Base-by-base conservation (phyloP, 2,113 vertebrate genomes). In the Buteo buteo region DNA sequence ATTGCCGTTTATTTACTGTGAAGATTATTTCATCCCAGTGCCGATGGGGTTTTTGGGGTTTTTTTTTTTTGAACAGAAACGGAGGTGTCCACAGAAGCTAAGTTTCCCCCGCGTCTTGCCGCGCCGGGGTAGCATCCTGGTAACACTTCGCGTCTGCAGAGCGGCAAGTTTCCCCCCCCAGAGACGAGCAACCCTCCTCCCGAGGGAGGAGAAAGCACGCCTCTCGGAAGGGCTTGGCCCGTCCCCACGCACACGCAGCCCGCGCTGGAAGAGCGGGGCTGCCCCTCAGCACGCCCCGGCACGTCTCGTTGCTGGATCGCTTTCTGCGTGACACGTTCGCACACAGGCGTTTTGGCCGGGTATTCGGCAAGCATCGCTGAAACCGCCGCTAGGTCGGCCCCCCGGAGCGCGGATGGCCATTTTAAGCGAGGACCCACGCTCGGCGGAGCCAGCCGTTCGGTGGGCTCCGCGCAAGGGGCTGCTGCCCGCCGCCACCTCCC, bases 331-430 rank as follows among this genome's bases (percentile, higher is more conserved):
- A 5, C 24, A 6, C n/a, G 4, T 0, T 0, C 3, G 14, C 10
- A 5, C 1, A 7, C 40, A 0, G 1, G 1, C 21, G 0, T 31
- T 36, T 11, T 10, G 16, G 22, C 2, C 26, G 5, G 34, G 12
- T 6, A 31, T 1, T 2, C 18, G 8, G n/a, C 61, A 16, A 66
- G 52, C 50, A 9, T 59, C 26, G 59, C 9, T 4, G 12, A 7
- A 11, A 7, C 24, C 1, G 49, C 67, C 76, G 34, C 45, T 7
- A 3, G 24, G 28, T 10, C 65, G 22, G 26, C 24, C 32, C 7
- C 5, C 29, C 5, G 17, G 7, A 40, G 24, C 22, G 32, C 8
- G 3, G 21, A 54, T 18, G 50, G 72, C 45, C 70, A 4, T 47
- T 38, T 15, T 10, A 20, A 40, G 50, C 20, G 17, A 55, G 40